Conservation (phyloP, 2,113 vertebrate genomes). For the Tringa solitaria region DNA sequence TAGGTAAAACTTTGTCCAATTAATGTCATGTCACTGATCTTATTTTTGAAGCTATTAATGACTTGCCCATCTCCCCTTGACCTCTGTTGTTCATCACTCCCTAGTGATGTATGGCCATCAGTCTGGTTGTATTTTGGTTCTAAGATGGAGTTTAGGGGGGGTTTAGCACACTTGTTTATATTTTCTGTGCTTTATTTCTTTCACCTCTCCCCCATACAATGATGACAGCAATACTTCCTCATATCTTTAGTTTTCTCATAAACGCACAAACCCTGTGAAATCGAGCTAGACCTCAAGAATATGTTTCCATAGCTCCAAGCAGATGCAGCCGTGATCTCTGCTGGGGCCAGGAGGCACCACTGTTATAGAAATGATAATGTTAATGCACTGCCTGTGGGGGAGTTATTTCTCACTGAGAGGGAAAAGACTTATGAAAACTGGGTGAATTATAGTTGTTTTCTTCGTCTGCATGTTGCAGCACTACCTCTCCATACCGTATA, state of each 20-base stretch:
- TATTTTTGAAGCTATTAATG: background rate
- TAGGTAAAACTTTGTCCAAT: background rate
- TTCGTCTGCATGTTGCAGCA: background rate
- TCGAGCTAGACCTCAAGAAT: background rate
- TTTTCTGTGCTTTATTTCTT: background rate
- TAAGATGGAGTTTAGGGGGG: background rate
- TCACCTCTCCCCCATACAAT: background rate
- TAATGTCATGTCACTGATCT: background rate
- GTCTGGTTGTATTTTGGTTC: background rate
- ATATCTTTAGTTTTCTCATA: background rate
- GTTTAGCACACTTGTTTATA: background rate
- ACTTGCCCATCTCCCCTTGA: background rate
- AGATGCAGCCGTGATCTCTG: rapidly evolving
- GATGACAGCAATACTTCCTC: background rate
- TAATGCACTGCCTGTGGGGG: background rate
- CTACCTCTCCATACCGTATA: background rate
- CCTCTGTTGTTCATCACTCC: background rate
- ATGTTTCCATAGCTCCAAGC: background rate
- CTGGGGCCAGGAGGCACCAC: background rate
- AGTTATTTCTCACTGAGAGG: background rate
- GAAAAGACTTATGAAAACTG: background rate
- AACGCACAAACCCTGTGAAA: background rate
- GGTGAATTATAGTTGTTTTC: background rate
- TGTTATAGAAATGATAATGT: background rate
- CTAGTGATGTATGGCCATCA: background rate